These are phyloP conservation scores for Schizotus pectinicornis DNA, from an alignment of 2,888 invertebrate genomes.

Conservation along the genomic window DNA sequence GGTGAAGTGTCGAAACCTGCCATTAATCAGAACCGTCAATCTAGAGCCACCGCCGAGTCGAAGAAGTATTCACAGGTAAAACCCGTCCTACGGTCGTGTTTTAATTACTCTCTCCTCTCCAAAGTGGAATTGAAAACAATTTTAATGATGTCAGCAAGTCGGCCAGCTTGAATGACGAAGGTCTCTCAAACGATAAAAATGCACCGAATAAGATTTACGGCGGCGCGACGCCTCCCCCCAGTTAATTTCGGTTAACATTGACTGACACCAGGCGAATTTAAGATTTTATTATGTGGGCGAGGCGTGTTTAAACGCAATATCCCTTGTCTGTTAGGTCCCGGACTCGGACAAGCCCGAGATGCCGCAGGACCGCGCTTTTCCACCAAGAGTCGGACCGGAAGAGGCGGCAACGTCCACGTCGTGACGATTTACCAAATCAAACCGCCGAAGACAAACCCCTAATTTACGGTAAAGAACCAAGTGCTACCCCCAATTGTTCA, in stretches of 20 bases:
- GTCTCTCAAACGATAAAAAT: slow-evolving; percentile 38
- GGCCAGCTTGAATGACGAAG: slow-evolving; percentile 37
- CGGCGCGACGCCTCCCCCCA: slow-evolving; percentile 19
- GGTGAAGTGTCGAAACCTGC: slow-evolving; percentile 17
- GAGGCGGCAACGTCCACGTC: neutral
- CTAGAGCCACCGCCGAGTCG: neutral
- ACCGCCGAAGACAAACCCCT: too few relatives aligned
- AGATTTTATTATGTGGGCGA: slow-evolving; percentile 38
- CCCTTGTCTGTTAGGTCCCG: slow-evolving; percentile 31
- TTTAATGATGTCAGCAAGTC: slow-evolving; percentile 22
- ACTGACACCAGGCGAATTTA: slow-evolving; percentile 44
- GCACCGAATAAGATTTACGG: slow-evolving; percentile 45
- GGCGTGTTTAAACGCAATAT: slow-evolving; percentile 37
- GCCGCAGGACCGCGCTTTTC: slow-evolving; percentile 10
- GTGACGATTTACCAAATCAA: too few relatives aligned
- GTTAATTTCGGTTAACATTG: slow-evolving; percentile 44
- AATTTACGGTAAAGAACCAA: too few relatives aligned
- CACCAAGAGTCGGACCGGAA: slow-evolving; percentile 19
- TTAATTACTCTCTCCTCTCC: slow-evolving; percentile 15
- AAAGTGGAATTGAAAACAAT: slow-evolving; percentile 3
- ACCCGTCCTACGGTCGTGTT: slow-evolving; percentile 15
- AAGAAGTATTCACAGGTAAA: slow-evolving; percentile 23
- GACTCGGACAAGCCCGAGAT: slow-evolving; percentile 31
- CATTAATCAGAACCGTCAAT: slow-evolving; percentile 14
- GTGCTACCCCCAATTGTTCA: too few relatives aligned